Percentiles rank a stretch among this genome's conserved stretches.
phyloP scores from a whole-genome alignment of 1,140 invertebrate species.

The Penaeus japonicus region DNA sequence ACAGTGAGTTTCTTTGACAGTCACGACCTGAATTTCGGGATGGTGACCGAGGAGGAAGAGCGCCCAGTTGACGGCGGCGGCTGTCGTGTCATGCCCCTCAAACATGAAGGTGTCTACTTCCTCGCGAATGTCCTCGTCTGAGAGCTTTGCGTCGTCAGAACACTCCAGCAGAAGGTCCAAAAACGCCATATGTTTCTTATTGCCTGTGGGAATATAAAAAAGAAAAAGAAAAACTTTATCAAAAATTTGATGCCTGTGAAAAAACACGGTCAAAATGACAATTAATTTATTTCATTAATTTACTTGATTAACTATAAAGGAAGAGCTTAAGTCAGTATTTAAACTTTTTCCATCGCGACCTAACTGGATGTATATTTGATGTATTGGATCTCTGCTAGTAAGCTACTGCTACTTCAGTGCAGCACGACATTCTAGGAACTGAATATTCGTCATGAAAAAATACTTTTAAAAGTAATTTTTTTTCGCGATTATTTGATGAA shows the following conservation, averaged over 20 bases:
- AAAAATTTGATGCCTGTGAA: not conserved
- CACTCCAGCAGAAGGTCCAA: constrained; percentile 89
- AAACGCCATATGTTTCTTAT: constrained; percentile 91
- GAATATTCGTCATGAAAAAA: too few relatives aligned
- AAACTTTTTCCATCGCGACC: too few relatives aligned
- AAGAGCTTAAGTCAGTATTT: too few relatives aligned
- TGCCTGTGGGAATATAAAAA: constrained; percentile 61
- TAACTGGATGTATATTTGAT: too few relatives aligned
- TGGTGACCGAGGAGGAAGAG: constrained; percentile 82
- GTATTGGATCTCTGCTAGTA: too few relatives aligned
- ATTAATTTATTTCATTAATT: not conserved
- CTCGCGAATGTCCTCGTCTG: constrained; percentile 88
- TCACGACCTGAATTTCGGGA: constrained; percentile 80
- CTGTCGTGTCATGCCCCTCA: constrained; percentile 93
- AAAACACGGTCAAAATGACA: not conserved
- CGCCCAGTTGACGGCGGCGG: constrained; percentile 84
- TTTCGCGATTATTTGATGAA: too few relatives aligned
- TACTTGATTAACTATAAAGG: too few relatives aligned
- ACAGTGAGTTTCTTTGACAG: too few relatives aligned
- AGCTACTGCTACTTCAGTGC: too few relatives aligned
- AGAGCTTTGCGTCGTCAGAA: constrained; percentile 78
- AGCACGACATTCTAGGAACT: too few relatives aligned
- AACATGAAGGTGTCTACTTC: constrained; percentile 96
- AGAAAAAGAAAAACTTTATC: not conserved
- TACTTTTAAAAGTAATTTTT: too few relatives aligned